Base-by-base conservation (phyloP, 2,797 vertebrate species). In the Myiothlypis coronata region DNA sequence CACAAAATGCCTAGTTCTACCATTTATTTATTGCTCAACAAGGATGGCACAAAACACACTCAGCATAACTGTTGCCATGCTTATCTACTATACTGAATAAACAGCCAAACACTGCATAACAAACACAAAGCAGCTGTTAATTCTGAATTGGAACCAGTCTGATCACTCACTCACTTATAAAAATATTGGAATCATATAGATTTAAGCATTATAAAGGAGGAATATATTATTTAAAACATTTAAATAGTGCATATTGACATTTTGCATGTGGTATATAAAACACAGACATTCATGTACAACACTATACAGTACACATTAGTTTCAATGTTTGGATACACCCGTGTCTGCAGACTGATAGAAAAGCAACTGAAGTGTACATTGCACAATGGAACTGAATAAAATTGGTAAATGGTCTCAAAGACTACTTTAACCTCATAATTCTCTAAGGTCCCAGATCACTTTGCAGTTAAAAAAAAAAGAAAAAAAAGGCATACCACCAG, bases 21-120 rank as follows among this genome's bases (percentile, higher is more conserved):
- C 92, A 94, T 94, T 95, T 95, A 94, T 95, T 99, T 99, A 99
- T 98, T 98, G 98, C 98, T 99, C 98, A 97, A 97, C 98, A 98
- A 98, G 97, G 97, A 98, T 98, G 98, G 98, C 98, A 98, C 98
- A 98, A 98, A 98, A 98, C 91, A 98, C 96, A 98, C 96, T 98
- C 98, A 96, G 98, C 97, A 88, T 96, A 97, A 97, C 97, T 98
- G 97, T 97, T 97, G 98, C 98, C 98, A 99, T 99, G 98, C 98
- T 98, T 98, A 98, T 95, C 97, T 97, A 98, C 97, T 97, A 98
- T 98, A 98, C 96, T 96, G 97, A 97, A 95, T 96, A 97, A 97
- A 97, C 96, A 98, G 97, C 97, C 97, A 98, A 97, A 98, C 95
- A 97, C 87, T 93, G 95, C 97, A 97, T 94, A 96, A 97, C 96